Evolutionary conservation across 2,113 vertebrate genomes (phyloP).

Genomic region (Collichthys lucidus): DNA sequence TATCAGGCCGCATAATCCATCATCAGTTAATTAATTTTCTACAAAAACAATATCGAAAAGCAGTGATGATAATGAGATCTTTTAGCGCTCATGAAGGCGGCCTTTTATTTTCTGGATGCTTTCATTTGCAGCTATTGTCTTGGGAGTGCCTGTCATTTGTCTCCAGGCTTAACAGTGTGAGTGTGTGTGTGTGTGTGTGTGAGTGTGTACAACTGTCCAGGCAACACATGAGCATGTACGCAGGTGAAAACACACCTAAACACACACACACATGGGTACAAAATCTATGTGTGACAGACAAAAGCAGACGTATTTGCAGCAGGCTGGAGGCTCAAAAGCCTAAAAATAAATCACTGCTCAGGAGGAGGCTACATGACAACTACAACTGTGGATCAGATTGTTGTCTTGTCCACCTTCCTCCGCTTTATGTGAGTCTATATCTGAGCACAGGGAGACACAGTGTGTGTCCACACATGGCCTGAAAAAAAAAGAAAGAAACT

Average conservation of each 20-base stretch:
- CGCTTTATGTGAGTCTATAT: slow-evolving; percentile 46
- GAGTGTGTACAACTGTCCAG: slow-evolving; percentile 33
- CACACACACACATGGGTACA: slow-evolving; percentile 30
- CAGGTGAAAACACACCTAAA: slow-evolving; percentile 25
- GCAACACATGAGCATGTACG: slow-evolving; percentile 16
- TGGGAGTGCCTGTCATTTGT: slow-evolving; percentile 60
- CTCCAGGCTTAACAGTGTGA: slow-evolving; percentile 41
- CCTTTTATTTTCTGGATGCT: slow-evolving; percentile 59
- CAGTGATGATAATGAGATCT: slow-evolving; percentile 68
- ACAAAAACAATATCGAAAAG: slow-evolving; percentile 73
- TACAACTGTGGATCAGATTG: slow-evolving; percentile 58
- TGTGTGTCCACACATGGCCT: slow-evolving; percentile 32
- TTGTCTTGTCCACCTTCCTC: slow-evolving; percentile 50
- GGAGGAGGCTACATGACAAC: slow-evolving; percentile 55
- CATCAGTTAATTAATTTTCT: slow-evolving; percentile 77
- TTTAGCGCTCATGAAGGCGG: slow-evolving; percentile 57
- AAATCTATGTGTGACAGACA: slow-evolving; percentile 35
- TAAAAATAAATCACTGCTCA: slow-evolving; percentile 58
- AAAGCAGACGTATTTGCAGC: slow-evolving; percentile 19
- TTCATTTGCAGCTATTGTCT: slow-evolving; percentile 69
- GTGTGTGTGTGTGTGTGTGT: slow-evolving; percentile 7
- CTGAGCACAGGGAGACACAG: slow-evolving; percentile 53
- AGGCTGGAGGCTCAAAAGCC: slow-evolving; percentile 14
- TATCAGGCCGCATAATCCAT: slow-evolving; percentile 66
- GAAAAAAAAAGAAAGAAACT: slow-evolving; percentile 25